Evolutionary conservation across 2,888 invertebrate species (phyloP).

Genomic region (Crossocerus cetratus): DNA sequence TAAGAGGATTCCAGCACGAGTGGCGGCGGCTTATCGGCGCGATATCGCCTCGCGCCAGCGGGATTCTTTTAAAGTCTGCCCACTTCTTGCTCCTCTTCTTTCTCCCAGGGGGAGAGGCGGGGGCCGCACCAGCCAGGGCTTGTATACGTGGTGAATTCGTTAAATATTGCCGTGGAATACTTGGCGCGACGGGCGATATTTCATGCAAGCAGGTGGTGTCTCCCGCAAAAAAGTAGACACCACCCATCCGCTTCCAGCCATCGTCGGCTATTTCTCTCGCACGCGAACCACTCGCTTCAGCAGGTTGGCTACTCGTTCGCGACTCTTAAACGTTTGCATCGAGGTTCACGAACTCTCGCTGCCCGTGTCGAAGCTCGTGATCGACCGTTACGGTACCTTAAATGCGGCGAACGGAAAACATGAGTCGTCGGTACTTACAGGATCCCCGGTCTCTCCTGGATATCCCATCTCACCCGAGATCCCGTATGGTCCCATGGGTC

Average conservation of each 20-base stretch:
- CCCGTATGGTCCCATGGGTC: slow-evolving; percentile 68
- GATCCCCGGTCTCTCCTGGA: slow-evolving; percentile 70
- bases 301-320: too few relatives aligned
- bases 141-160: slow-evolving; percentile 23
- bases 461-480: slow-evolving; percentile 70
- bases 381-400: slow-evolving; percentile 57
- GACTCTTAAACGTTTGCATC: neutral
- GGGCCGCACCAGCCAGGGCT: too few relatives aligned
- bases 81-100: slow-evolving; percentile 25
- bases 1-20: slow-evolving; percentile 42
- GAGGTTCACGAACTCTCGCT: slow-evolving; percentile 49
- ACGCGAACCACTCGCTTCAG: too few relatives aligned
- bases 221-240: slow-evolving; percentile 51
- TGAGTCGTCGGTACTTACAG: slow-evolving; percentile 61
- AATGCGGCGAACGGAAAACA: slow-evolving; percentile 31
- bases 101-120: slow-evolving; percentile 2
- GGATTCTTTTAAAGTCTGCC: slow-evolving; percentile 36
- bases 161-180: slow-evolving; percentile 50
- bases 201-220: slow-evolving; percentile 60
- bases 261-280: too few relatives aligned
- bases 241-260: slow-evolving; percentile 11
- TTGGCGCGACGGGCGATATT: slow-evolving; percentile 48
- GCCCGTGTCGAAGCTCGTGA: slow-evolving; percentile 34
- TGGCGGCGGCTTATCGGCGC: slow-evolving; percentile 39
- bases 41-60: slow-evolving; percentile 32